Evolutionary conservation across 2,888 invertebrate genomes (phyloP), one percentile per base, ranked within the genome.

Genomic region (Uloborus plumipes): DNA sequence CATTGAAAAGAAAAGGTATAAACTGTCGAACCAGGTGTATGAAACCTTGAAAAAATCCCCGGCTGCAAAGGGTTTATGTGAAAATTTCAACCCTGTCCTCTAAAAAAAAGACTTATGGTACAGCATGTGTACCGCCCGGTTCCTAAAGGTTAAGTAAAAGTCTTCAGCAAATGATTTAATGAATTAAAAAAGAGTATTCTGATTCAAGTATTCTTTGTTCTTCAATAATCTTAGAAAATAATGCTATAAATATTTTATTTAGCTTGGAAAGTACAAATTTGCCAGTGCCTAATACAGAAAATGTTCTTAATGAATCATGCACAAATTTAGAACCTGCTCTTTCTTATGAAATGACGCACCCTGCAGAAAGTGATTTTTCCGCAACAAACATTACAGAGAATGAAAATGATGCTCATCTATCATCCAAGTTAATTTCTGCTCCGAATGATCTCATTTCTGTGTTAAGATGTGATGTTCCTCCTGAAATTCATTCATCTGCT

Each of bases 281-380:
- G 22, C 50, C 67, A 22, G 16, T 20, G 16, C 47, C 22, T 11
- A 64, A 64, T 9, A 26, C 64, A 9, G 47, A 65, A 31, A 70
- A 70, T 7, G 18, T 49, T 13, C 26, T 47, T n/a, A 70, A 70
- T 70, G 74, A 70, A 64, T 49, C 55, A 50, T 81, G 74, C 39
- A 69, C 80, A 14, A 81, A 74, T 69, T n/a, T 70, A 1, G 70
- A 59, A n/a, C 74, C 80, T 39, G 74, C 80, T 51, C 75, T 70
- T 55, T 69, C 80, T 49, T 70, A 70, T 58, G 73, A 73, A 62
- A 70, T 47, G 14, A n/a, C 64, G 18, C 59, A 51, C 9, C 39
- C 39, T 55, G 22, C 16, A 9, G 66, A 66, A 55, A 51, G 75
- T 51, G 50, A n/a, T 7, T 55, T 64, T 22, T 39, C 39, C 39